Evolutionary conservation across 2,888 invertebrate species (phyloP), one percentile per base, ranked within the genome.

Genomic region (Lysandra coridon): DNA sequence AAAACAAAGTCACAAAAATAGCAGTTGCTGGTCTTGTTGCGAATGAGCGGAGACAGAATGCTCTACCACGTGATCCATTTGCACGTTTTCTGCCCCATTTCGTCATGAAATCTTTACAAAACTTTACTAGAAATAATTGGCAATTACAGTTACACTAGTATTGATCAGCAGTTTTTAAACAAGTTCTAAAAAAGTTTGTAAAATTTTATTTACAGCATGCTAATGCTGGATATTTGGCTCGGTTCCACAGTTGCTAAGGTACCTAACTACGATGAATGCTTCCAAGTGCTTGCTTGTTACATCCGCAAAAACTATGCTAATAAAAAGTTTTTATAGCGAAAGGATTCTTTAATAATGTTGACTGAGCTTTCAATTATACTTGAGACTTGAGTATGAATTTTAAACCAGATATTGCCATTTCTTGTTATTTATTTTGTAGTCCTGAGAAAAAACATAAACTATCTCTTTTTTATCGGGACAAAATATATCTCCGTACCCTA

Each of bases 161-260:
- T 69, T 33, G 69, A 69, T 69, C 37, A 69, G 69, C 37, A 69
- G 33, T 69, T 37, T 69, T 33, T 37, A 69, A 69, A 69, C 14
- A 78, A 57, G 53, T 49, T 60, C 57, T 75, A 78, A 78, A 75
- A 78, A 78, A 75, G 17, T 60, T 12, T 33, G 73, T 75, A 75
- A 40, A 74, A 75, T 62, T 75, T 74, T 74, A 57, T 82, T 83
- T 83, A 83, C 81, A 80, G 81, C 83, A 83, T 81, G 81, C 82
- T 83, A 82, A 3, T 17, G 57, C 80, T 78, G 80, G 80, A 81
- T 76, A 81, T 78, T 83, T 86, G 85, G 85, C 85, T 44, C 78
- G 64, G 80, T 81, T 84, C 86, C 85, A 85, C 79, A 78, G 76
- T 81, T 73, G 81, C 78, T 60, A 80, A 79, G 81, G 79, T 82